Base-by-base conservation (phyloP, 1,140 invertebrate genomes). In the Diachasma alloeum region DNA sequence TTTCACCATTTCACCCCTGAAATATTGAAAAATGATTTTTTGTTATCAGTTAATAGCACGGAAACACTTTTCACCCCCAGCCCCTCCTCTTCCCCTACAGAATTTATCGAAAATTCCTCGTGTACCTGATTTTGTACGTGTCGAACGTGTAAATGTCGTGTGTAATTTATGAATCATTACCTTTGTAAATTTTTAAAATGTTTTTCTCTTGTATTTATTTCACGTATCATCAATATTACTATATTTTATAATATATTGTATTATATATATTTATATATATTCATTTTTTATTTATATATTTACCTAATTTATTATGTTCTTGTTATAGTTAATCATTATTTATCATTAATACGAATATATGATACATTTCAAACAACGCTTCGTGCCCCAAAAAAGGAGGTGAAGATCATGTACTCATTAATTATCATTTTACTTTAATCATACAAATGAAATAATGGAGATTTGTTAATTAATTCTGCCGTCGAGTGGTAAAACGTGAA, bases 331-430 rank as follows among this genome's bases (percentile, higher is more conserved):
- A 83, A 68, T 82, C 81, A 63, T 83, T 83, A 85, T 84, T 76
- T 53, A 53, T 53, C n/a, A 79, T 84, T 88, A 86, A 88, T 88
- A 88, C 84, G 87, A 87, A 90, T 89, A 89, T 90, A 90, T 90
- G 86, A 83, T 90, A 90, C 88, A 90, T 88, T 89, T 90, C 87
- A 89, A 89, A 89, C 88, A 89, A 88, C 83, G 86, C 84, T 84
- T 84, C 81, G 83, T 80, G 80, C 83, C 84, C 83, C 82, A 80
- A 82, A 76, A 81, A 88, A 68, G 83, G 81, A 84, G 87, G 83
- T 77, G 83, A 87, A 74, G 82, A 88, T 87, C 83, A 79, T 78
- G 75, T 73, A 79, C 81, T 80, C 17, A 53, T 53, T 53, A 53
- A 76, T 72, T 74, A 82, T 39, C 15, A 75, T 78, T 53, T 83